Percentiles rank a stretch among this genome's conserved stretches.
Conservation (phyloP, 1,140 invertebrate genomes). For the Neodiprion fabricii region DNA sequence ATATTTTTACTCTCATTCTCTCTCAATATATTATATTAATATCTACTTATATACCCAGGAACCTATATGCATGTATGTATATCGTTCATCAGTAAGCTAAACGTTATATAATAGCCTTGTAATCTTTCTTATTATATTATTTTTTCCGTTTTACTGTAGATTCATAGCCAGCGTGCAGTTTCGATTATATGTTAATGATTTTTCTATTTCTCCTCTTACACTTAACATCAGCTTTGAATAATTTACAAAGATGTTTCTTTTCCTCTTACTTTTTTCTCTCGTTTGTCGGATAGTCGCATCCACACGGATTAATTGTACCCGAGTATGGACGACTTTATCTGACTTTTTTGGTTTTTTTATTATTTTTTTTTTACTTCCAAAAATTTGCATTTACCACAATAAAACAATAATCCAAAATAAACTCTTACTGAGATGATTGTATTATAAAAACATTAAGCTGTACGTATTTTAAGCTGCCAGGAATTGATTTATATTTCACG, state of each 20-base stretch:
- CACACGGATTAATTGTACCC: too few species aligned
- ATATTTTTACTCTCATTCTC: not conserved
- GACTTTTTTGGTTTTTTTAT: not conserved
- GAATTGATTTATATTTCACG: too few species aligned
- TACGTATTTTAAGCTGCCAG: too few species aligned
- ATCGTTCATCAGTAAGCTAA: not conserved
- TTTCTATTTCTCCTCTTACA: not conserved
- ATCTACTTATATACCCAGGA: not conserved
- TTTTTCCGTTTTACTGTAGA: not conserved
- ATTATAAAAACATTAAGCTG: too few species aligned
- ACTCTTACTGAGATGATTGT: too few species aligned
- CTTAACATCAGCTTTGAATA: not conserved
- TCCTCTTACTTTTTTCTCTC: not conserved
- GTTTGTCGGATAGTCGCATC: not conserved
- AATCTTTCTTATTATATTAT: not conserved
- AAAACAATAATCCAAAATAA: too few species aligned
- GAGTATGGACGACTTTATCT: not conserved
- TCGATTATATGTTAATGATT: not conserved
- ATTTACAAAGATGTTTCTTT: too few species aligned
- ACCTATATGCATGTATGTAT: not conserved
- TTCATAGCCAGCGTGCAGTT: not conserved
- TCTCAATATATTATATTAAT: conserved; percentile 2
- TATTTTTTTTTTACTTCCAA: not conserved
- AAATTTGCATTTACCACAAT: too few species aligned
- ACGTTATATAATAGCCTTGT: not conserved